Evolutionary conservation across 1,140 invertebrate species (phyloP).

Genomic region (Drosophila pachea): DNA sequence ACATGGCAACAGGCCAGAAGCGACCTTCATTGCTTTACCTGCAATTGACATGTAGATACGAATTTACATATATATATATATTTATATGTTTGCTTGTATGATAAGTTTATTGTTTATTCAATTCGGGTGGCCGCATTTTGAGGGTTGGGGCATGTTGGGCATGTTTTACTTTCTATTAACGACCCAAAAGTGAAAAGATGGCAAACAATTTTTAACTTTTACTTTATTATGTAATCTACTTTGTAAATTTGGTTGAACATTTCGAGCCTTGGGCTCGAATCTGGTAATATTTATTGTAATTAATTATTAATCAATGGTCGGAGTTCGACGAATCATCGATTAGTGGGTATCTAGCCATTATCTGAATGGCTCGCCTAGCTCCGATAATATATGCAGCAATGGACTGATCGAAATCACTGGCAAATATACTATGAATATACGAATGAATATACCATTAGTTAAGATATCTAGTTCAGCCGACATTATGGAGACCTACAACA

Average conservation of each 20-base stretch:
- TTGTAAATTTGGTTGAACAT: too few species aligned
- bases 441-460: background rate
- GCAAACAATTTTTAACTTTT: background rate
- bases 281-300: too few species aligned
- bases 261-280: too few species aligned
- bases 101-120: slow-evolving; percentile 16
- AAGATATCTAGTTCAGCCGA: background rate
- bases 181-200: background rate
- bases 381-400: too few species aligned
- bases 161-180: background rate
- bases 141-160: background rate
- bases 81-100: background rate
- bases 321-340: too few species aligned
- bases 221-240: too few species aligned
- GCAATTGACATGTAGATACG: slow-evolving; percentile 6
- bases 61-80: background rate
- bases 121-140: background rate
- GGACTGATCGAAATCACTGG: too few species aligned
- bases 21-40: slow-evolving; percentile 21
- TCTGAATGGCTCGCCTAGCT: too few species aligned
- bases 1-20: slow-evolving; percentile 20
- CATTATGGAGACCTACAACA: too few species aligned
- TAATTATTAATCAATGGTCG: too few species aligned
- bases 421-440: too few species aligned
- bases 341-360: too few species aligned